Percentiles rank a stretch among this genome's conserved stretches.
Evolutionary conservation across 2,113 vertebrate species (phyloP).

Genomic region (Prunella fulvescens): DNA sequence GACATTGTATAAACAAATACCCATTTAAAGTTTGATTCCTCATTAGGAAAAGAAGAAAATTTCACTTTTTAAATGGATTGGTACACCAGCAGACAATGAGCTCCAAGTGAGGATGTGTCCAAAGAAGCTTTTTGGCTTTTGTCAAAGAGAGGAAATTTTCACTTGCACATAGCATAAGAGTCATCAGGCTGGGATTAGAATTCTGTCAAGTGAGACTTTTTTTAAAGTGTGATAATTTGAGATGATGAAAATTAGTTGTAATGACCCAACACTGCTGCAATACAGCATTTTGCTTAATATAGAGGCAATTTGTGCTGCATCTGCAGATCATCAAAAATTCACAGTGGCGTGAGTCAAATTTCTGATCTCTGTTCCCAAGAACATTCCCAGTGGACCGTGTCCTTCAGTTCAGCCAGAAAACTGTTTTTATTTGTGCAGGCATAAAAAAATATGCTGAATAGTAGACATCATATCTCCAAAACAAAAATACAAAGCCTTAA

Average conservation of each 20-base stretch:
- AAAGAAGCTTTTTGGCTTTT: neutral
- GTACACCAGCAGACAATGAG: neutral
- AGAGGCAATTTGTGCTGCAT: slow-evolving; percentile 18
- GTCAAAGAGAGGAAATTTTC: neutral
- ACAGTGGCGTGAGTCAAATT: neutral
- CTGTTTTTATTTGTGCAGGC: neutral
- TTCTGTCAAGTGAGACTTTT: neutral
- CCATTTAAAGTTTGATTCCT: neutral
- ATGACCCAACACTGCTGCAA: neutral
- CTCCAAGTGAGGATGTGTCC: neutral
- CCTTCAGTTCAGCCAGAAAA: neutral
- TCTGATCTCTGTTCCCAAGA: neutral
- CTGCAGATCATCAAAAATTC: slow-evolving; percentile 7
- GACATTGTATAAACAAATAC: neutral
- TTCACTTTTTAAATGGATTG: neutral
- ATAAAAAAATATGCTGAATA: neutral
- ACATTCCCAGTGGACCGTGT: neutral
- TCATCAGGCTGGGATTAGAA: neutral
- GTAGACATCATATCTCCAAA: neutral
- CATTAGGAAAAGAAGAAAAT: neutral
- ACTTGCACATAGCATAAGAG: neutral
- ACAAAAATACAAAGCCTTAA: neutral
- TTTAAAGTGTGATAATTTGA: neutral
- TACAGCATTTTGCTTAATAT: slow-evolving; percentile 25
- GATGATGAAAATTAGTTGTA: slow-evolving; percentile 23